Evolutionary conservation across 1,140 invertebrate genomes (phyloP).

Genomic region (Heliothis subflexa): DNA sequence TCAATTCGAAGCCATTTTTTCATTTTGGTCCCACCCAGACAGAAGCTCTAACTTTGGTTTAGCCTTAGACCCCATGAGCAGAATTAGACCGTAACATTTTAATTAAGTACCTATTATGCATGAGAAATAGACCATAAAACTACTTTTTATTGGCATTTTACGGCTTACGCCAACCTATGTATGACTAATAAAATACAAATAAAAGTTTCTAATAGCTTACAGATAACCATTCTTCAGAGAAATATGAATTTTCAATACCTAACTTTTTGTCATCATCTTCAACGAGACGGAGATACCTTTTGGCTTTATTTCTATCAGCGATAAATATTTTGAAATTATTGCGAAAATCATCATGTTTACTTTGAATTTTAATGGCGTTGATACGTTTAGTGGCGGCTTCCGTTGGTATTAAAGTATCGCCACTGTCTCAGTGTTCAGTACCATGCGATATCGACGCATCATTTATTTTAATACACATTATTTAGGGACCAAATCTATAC

Average conservation of each 20-base stretch:
- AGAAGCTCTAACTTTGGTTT: neutral
- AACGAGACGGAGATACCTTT: slow-evolving; percentile 9
- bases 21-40: too few species aligned
- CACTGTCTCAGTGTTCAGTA: slow-evolving; percentile 36
- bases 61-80: neutral
- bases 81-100: slow-evolving; percentile 24
- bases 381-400: slow-evolving; percentile 77
- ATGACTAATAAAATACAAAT: slow-evolving; percentile 27
- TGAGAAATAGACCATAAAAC: slow-evolving; percentile 26
- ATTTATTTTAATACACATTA: slow-evolving; percentile 41
- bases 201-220: neutral
- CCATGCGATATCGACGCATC: slow-evolving; percentile 31
- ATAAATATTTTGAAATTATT: slow-evolving; percentile 70
- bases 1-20: too few species aligned
- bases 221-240: neutral
- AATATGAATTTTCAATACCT: slow-evolving; percentile 12
- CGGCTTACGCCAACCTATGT: slow-evolving; percentile 29
- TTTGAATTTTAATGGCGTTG: slow-evolving; percentile 76
- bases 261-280: slow-evolving; percentile 28
- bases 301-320: slow-evolving; percentile 70
- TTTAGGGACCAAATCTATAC: slow-evolving; percentile 24
- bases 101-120: slow-evolving; percentile 23
- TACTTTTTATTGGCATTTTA: slow-evolving; percentile 25
- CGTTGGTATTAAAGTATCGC: slow-evolving; percentile 66
- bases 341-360: slow-evolving; percentile 77